Evolutionary conservation across 2,888 invertebrate genomes (phyloP), one percentile per base, ranked within the genome.

Genomic region (Melanostoma scalare): DNA sequence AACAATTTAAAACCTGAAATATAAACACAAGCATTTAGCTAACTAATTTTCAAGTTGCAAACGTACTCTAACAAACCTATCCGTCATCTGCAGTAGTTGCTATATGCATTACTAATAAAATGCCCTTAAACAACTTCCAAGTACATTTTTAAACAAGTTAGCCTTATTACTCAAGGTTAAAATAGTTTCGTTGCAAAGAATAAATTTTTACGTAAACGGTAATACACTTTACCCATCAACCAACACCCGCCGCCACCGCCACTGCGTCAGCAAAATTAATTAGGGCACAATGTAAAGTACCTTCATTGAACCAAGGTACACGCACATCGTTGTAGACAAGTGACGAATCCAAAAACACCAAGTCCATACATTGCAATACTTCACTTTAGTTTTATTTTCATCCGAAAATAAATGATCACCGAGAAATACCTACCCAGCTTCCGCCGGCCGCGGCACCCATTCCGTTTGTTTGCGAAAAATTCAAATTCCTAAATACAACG

Each of bases 341-440:
- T 38, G 68, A 73, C 73, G 74, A 46, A 84, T 84, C 74, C 67
- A 74, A 78, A 71, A 74, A 65, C 61, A 73, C 65, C 65, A 73
- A 74, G 65, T 78, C 63, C 44, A 65, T 65, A 48, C 65, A 63
- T 60, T 67, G 65, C 77, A 6, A 53, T 71, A 33, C 20, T 42
- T 69, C 44, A 55, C 60, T 68, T 75, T 63, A 30, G 38, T 73
- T 73, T 69, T 44, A 61, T 67, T 78, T 74, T 8, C 65, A 58
- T 78, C 78, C 75, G 56, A 84, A 84, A 75, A 84, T 84, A 84
- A 79, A 61, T 52, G 2, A 68, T 48, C 46, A 30, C 31, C 56
- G 52, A 50, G 38, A 0, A 56, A 48, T 72, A 52, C 31, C 20
- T 42, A 9, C 44, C 44, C 10, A 20, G 20, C 20, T 65, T 78